Evolutionary conservation across 2,113 vertebrate genomes (phyloP), one percentile per base, ranked within the genome.

Genomic region (Tupaia chinensis): DNA sequence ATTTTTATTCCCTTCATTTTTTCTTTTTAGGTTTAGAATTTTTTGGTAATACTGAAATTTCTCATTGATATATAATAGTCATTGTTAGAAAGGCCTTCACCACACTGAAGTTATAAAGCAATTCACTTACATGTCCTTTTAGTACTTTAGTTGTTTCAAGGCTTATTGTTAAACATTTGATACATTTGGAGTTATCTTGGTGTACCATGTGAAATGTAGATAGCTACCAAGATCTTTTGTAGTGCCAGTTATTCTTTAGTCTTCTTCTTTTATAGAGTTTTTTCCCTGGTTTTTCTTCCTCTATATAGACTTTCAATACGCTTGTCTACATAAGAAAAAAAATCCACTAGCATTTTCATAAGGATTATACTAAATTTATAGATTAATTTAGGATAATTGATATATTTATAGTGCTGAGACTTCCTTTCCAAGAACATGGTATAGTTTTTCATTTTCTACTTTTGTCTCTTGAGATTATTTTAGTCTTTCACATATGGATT

Each of bases 401-500:
- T 44, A 0, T 44, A 63, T 84, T 68, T 88, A n/a, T 93, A 91
- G 79, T 74, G 68, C 68, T 68, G 87, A 93, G 14, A 74, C 70
- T 93, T 91, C 29, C 63, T 91, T 91, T 81, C 54, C 4, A 80
- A 83, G 70, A 88, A 66, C 9, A 29, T 89, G 85, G 13, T 54
- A 34, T 84, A 44, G 66, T 34, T 60, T 96, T 81, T 22, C 29
- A 78, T 76, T 76, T 94, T 74, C 63, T 63, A 69, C 17, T 94
- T 86, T 88, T 94, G n/a, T 93, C 65, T 89, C 91, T 91, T 69
- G 60, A 29, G 34, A 96, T 90, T 72, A 69, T 91, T 80, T 96
- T 19, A n/a, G n/a, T 54, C 22, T 76, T 92, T 93, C 58, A 91
- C 56, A 44, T 88, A 54, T 3, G 77, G 16, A 3, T 79, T 63